Evolutionary conservation across 2,888 invertebrate species (phyloP), one percentile per base, ranked within the genome.

Genomic region (Conistra vaccinii): DNA sequence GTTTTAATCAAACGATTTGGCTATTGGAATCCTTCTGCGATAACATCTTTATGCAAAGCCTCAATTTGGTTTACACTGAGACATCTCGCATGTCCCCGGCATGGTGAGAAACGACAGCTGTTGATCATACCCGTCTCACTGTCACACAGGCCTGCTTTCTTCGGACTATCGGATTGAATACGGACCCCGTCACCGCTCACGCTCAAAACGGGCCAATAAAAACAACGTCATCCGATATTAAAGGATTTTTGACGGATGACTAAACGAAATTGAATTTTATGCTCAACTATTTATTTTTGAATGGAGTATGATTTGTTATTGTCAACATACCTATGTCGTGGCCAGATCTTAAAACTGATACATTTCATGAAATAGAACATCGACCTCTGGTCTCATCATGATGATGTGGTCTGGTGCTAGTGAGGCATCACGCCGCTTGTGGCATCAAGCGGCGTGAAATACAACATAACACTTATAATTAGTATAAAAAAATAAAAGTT

Each of bases 111-210:
- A 48, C 42, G 83, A 32, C 83, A 81, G 70, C 70, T 70, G 69
- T 60, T 78, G 65, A 71, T 73, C 65, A 74, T 79, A 83, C 83
- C 83, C 83, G 61, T 58, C 63, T 77, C 73, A 83, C 73, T 69
- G 81, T 72, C 83, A 78, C 83, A 78, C 23, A 55, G 42, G 55
- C 23, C 75, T 58, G 57, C 69, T 69, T 67, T 66, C 61, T 60
- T 62, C 60, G 23, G 60, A 58, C 26, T 62, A 68, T 75, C 45
- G 45, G n/a, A 58, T 75, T 32, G 42, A 39, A 67, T 68, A 57
- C 23, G 63, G 63, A 20, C 42, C 7, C 35, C 29, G 45, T 67
- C 42, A 7, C 35, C 29, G 45, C 62, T 68, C 57, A 32, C 39
- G 63, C 57, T 68, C 61, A 79, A 68, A 68, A 63, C 68, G 63